Evolutionary conservation across 2,888 invertebrate species (phyloP).

Genomic region (Harmothoe impar): DNA sequence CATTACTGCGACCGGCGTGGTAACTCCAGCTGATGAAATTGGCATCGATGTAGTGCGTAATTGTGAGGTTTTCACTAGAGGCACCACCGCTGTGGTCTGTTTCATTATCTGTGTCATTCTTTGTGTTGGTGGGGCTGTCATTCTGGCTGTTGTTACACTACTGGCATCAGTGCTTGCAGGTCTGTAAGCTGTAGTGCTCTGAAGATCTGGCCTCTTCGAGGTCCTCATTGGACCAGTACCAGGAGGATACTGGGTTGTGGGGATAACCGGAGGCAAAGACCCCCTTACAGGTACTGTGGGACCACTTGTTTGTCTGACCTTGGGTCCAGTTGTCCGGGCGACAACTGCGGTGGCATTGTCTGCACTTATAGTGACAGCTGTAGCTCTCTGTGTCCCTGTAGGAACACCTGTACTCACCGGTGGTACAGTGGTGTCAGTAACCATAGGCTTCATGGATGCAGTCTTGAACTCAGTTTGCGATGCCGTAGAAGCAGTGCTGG

Average conservation of each 20-base stretch:
- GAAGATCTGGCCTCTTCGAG: too few relatives aligned
- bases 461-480: neutral
- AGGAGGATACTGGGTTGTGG: too few relatives aligned
- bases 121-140: too few relatives aligned
- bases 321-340: neutral
- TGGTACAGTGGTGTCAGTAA: neutral
- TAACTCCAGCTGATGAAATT: neutral
- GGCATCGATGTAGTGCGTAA: neutral
- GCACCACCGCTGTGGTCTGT: neutral
- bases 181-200: too few relatives aligned
- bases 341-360: neutral
- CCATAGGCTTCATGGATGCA: neutral
- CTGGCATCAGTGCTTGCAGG: too few relatives aligned
- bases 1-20: neutral
- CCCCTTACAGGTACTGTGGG: too few relatives aligned
- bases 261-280: too few relatives aligned
- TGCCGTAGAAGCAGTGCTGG: neutral
- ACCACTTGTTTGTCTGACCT: neutral
- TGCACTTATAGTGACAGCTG: neutral
- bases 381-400: neutral
- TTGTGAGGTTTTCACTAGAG: neutral
- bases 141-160: too few relatives aligned
- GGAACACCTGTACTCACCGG: neutral
- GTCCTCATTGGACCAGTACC: too few relatives aligned
- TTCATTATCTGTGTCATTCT: neutral